A percentile compares a stretch with the other conserved stretches of the same genome.
Evolutionary conservation across 2,797 vertebrate genomes (phyloP).

Genomic region (Lacerta agilis): DNA sequence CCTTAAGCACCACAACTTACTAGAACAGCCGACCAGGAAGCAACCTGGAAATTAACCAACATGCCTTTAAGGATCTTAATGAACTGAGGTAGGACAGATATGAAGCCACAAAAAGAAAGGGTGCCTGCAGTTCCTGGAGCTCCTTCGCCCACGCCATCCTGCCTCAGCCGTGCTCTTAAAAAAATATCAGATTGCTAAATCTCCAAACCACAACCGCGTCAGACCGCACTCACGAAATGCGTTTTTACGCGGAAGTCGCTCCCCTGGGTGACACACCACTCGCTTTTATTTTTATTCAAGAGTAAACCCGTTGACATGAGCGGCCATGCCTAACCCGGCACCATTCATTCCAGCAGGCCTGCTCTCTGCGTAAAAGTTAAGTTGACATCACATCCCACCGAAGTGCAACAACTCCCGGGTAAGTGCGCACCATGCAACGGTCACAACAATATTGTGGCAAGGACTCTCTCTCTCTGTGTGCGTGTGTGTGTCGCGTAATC

Average conservation of each 20-base stretch:
- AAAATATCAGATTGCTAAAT: not conserved
- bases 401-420: not conserved
- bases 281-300: no score
- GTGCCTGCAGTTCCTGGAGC: not conserved
- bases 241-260: not conserved
- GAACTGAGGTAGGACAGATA: not conserved
- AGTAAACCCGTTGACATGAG: no score
- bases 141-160: not conserved
- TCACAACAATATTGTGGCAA: not conserved
- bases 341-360: no score
- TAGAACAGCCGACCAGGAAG: not conserved
- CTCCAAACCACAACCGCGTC: not conserved
- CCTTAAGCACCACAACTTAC: not conserved
- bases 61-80: not conserved
- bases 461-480: not conserved
- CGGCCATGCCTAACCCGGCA: no score
- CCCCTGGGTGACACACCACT: not conserved
- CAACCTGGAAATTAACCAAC: not conserved
- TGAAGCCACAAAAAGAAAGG: not conserved
- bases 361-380: no score
- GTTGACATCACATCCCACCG: no score
- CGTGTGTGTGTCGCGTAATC: not conserved
- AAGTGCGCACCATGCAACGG: no score
- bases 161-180: not conserved
- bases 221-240: no score